These are phyloP conservation scores for Endotricha flammealis DNA, from an alignment of 2,888 invertebrate genomes.

Conservation along the genomic window DNA sequence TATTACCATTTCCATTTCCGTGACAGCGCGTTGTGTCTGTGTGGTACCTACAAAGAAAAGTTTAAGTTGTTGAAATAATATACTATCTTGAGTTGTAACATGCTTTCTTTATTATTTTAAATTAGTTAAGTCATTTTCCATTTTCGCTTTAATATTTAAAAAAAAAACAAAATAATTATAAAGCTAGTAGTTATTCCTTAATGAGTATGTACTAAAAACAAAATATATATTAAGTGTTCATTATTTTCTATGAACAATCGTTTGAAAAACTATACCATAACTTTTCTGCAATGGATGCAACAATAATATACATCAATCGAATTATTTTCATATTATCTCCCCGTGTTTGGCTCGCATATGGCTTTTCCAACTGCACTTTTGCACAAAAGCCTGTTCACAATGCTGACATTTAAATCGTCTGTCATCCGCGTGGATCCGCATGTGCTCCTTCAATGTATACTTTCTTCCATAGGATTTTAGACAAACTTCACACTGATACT, in stretches of 20 bases:
- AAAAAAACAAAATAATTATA: too few species aligned
- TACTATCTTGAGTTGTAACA: too few species aligned
- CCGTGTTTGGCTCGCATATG: slow-evolving; percentile 24
- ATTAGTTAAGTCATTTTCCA: too few species aligned
- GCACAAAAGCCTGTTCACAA: slow-evolving; percentile 24
- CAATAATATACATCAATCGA: too few species aligned
- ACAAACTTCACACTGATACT: slow-evolving; percentile 49
- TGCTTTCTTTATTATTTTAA: too few species aligned
- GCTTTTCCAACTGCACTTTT: slow-evolving; percentile 24
- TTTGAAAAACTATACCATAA: too few species aligned
- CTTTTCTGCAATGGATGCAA: too few species aligned
- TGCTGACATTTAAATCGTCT: slow-evolving; percentile 26
- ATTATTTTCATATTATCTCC: slow-evolving; percentile 3
- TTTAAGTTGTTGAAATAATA: background rate
- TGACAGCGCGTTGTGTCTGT: background rate
- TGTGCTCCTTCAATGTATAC: slow-evolving; percentile 30
- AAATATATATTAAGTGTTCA: too few species aligned
- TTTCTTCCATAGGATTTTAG: slow-evolving; percentile 30
- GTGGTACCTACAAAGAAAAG: slow-evolving; percentile 9
- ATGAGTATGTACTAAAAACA: too few species aligned
- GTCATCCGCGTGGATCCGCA: slow-evolving; percentile 32
- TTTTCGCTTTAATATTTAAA: too few species aligned
- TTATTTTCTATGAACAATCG: too few species aligned
- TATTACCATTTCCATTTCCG: slow-evolving; percentile 6
- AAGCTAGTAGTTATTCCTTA: too few species aligned